A percentile compares a stretch with the other conserved stretches of the same genome.
Conservation (phyloP, 2,797 vertebrate genomes). For the Phoebastria nigripes region DNA sequence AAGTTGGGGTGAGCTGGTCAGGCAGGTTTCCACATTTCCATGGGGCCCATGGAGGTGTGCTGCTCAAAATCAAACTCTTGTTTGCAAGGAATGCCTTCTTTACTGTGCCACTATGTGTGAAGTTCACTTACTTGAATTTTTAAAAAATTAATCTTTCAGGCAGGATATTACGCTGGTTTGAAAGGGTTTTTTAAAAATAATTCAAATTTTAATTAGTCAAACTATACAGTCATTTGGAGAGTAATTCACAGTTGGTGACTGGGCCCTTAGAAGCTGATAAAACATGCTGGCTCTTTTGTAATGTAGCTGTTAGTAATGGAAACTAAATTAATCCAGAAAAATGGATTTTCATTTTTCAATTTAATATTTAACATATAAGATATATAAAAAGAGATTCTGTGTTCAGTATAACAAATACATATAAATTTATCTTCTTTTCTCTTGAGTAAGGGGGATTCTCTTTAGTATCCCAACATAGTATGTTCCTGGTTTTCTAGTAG, state of each 20-base stretch:
- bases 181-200: neutral
- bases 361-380: neutral
- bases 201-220: neutral
- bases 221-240: neutral
- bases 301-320: neutral
- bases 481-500: neutral
- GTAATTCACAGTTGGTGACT: neutral
- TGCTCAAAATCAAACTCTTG: neutral
- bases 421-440: neutral
- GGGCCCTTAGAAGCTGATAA: neutral
- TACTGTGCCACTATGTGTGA: neutral
- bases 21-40: neutral
- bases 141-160: neutral
- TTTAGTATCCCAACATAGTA: neutral
- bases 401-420: neutral
- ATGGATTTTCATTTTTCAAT: neutral
- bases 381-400: neutral
- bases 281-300: neutral
- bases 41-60: rapidly evolving
- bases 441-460: neutral
- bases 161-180: neutral
- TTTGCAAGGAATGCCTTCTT: neutral
- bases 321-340: neutral
- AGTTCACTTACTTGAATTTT: neutral
- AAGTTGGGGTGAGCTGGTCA: neutral